Evolutionary conservation across 2,113 vertebrate species (phyloP), one percentile per base, ranked within the genome.

Genomic region (Hippotragus niger): DNA sequence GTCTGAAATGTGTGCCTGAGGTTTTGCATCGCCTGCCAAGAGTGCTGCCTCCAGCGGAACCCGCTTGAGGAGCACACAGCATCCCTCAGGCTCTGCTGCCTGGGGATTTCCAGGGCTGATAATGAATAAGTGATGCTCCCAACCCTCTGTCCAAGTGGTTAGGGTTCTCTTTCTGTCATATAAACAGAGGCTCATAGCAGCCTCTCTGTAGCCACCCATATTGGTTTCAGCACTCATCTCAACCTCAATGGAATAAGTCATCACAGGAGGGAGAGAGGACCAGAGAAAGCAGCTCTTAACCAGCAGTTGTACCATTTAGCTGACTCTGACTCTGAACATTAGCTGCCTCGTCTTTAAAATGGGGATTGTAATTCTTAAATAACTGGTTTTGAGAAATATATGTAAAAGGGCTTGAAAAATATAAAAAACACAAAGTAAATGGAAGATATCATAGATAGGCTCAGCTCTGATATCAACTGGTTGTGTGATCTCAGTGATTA

Each of bases 1-100:
- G 89, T 94, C 67, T 97, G 90, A 82, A 92, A 89, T 31, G 27
- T 45, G 55, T 40, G 82, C 89, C 93, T 97, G 97, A 91, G 86
- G 96, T 94, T 97, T 97, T 17, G 67, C 52, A 29, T 31, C 9
- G 9, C 25, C 9, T 19, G 40, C 71, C 31, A 52, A 55, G 60
- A 93, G 50, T 6, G 15, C 11, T 4, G 21, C 62, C 6, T 3
- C 45, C 82, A 27, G 40, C 55, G 3, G 89, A 87, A 76, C 21
- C 23, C 23, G 62, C 89, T 47, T 67, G 50, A 45, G 94, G 95
- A 95, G 89, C 33, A 40, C 84, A 90, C 86, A 50, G 58, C 5
- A 2, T 19, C 50, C 43, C 53, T 23, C 7, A 2, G 84, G n/a
- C 64, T 62, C 36, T 7, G 0, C 10, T 55, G n/a, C 16, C 19